A percentile compares a stretch with the other conserved stretches of the same genome.
Conservation (phyloP, 1,140 invertebrate species). For the Ephestia elutella region DNA sequence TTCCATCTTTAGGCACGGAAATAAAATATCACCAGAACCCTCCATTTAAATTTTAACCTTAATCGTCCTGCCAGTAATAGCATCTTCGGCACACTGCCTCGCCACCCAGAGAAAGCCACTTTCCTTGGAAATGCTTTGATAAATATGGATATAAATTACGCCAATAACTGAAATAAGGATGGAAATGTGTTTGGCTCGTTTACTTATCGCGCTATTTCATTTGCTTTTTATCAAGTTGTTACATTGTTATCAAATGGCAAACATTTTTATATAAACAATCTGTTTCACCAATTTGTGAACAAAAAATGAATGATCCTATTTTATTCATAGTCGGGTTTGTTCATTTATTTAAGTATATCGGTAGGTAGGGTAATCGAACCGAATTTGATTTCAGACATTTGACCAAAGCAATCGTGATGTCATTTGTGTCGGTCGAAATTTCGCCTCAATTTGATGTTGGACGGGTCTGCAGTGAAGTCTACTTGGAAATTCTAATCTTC, state of each 20-base stretch:
- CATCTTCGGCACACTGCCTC: slow-evolving; percentile 24
- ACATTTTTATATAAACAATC: too few relatives aligned
- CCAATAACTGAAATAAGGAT: background rate
- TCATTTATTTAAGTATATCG: too few relatives aligned
- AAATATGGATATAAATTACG: slow-evolving; percentile 46
- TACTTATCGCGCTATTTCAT: background rate
- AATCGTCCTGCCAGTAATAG: slow-evolving; percentile 30
- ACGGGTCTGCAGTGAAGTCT: background rate
- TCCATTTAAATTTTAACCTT: slow-evolving; percentile 38
- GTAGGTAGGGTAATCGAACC: background rate
- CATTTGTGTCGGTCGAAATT: background rate
- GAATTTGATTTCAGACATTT: slow-evolving; percentile 3
- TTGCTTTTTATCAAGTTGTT: background rate
- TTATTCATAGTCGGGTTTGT: too few relatives aligned
- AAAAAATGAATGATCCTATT: too few relatives aligned
- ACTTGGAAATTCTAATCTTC: background rate
- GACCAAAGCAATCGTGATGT: slow-evolving; percentile 6
- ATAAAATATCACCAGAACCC: slow-evolving; percentile 34
- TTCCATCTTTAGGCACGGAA: slow-evolving; percentile 16
- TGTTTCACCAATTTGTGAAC: too few relatives aligned
- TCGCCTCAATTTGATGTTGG: background rate
- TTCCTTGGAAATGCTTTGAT: slow-evolving; percentile 20
- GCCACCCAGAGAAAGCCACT: background rate
- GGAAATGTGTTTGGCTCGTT: background rate
- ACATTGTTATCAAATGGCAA: background rate